Evolutionary conservation across 2,797 vertebrate species (phyloP), one percentile per base, ranked within the genome.

Genomic region (Sciurus vulgaris): DNA sequence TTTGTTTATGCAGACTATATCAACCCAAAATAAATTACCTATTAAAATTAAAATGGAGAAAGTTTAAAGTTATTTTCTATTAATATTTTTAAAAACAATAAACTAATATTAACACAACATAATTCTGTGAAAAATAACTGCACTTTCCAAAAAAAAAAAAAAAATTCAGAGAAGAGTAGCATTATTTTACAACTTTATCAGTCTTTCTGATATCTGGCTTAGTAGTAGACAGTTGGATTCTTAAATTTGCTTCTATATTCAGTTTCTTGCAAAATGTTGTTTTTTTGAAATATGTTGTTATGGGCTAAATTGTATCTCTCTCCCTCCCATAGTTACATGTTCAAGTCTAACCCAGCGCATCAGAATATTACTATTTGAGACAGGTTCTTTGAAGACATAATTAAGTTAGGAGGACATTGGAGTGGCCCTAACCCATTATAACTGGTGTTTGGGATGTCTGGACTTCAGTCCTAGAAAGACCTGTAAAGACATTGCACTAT

Each of bases 51-150:
- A 76, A 89, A 67, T 30, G 38, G 47, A 35, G 38, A 72, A 70
- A 38, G 14, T 44, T n/a, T 49, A 15, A 70, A 78, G 72, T 61
- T 28, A 47, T 49, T 49, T 26, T 44, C 44, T 79, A 30, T 72
- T 74, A 47, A 74, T 91, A 82, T 18, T 74, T 49, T 56, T 74
- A 67, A 76, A 92, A 41, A 35, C 26, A 95, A 86, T 38, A 91
- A 44, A 86, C 35, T 10, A 20, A 70, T 88, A 10, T 63, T 61
- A 54, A 30, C n/a, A 94, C 56, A 59, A 85, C 22, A 74, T 28
- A 35, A 10, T 86, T 91, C 33, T 51, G 65, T 91, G 28, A 44
- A 74, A 89, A 86, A 54, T 65, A 84, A 49, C 17, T 24, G 49
- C 38, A 59, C 44, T 78, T 65, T 72, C 35, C 17, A 63, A 22